Evolutionary conservation across 2,888 invertebrate species (phyloP).

Genomic region (Sarcophaga caerulescens): DNA sequence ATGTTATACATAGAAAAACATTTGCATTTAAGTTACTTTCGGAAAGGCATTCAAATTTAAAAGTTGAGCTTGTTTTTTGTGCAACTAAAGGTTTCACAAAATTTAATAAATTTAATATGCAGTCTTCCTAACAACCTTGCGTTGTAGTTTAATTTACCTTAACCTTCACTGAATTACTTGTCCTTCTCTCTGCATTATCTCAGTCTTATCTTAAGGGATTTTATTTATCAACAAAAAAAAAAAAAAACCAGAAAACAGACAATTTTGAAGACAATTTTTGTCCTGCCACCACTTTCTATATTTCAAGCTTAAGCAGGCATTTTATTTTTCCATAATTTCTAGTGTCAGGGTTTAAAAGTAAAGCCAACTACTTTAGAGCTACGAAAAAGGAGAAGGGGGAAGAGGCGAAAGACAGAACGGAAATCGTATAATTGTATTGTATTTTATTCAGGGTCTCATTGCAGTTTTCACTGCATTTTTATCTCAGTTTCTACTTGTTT

Average conservation of each 20-base stretch:
- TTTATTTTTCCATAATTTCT: not conserved
- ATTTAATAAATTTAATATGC: too few species aligned
- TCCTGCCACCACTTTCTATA: not conserved
- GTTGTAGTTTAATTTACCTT: constrained; percentile 37
- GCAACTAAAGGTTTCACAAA: too few species aligned
- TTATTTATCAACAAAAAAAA: too few species aligned
- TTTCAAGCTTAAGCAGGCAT: not conserved
- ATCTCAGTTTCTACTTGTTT: too few species aligned
- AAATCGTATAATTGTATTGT: constrained; percentile 31
- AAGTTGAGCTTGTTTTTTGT: too few species aligned
- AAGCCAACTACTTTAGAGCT: too few species aligned
- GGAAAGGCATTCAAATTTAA: too few species aligned
- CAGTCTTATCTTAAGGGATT: too few species aligned
- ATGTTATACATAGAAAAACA: too few species aligned
- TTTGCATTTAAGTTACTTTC: too few species aligned
- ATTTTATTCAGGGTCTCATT: constrained; percentile 38
- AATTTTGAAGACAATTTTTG: not conserved
- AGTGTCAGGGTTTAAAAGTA: not conserved
- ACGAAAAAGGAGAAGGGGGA: not conserved
- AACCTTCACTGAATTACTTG: constrained; percentile 42
- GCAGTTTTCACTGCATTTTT: constrained; percentile 35
- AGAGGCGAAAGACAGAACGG: not conserved
- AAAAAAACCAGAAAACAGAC: too few species aligned
- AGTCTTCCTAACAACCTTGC: not conserved
- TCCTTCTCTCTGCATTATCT: constrained; percentile 3